phyloP scores from a whole-genome alignment of 2,888 invertebrate species.

The Trissolcus brochymenae region DNA sequence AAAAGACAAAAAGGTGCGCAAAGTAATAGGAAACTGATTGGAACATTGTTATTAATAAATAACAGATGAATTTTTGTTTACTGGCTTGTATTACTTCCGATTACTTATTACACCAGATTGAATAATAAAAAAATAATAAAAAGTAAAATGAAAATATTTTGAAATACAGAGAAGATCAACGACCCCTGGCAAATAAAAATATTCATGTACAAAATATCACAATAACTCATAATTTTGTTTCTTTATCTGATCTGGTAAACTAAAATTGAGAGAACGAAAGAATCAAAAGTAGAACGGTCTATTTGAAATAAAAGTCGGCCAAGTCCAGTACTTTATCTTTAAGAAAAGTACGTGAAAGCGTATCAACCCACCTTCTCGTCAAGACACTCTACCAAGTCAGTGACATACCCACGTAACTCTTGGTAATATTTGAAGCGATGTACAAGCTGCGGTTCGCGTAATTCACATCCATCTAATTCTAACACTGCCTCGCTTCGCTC shows the following conservation, averaged over 20 bases:
- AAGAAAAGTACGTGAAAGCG: constrained; percentile 67
- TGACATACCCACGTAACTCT: constrained; percentile 95
- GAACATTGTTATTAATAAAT: too few species aligned
- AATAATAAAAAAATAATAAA: constrained; percentile 17
- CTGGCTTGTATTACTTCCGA: neutral
- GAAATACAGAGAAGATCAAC: constrained; percentile 72
- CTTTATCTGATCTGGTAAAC: neutral
- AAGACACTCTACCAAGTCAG: constrained; percentile 97
- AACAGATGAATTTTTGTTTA: neutral
- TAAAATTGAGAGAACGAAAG: constrained; percentile 21
- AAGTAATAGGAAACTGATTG: too few species aligned
- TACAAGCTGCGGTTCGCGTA: constrained; percentile 82
- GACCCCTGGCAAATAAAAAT: constrained; percentile 70
- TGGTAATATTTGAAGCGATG: constrained; percentile 95
- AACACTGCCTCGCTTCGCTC: constrained; percentile 71
- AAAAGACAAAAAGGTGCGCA: too few species aligned
- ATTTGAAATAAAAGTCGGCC: constrained; percentile 36
- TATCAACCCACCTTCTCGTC: constrained; percentile 91
- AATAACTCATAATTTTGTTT: too few species aligned
- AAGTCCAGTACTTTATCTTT: constrained; percentile 33
- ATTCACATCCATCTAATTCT: constrained; percentile 79
- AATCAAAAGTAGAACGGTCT: constrained; percentile 7
- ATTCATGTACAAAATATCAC: constrained; percentile 13
- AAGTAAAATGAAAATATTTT: constrained; percentile 29
- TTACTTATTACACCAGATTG: constrained; percentile 29